A percentile compares a stretch with the other conserved stretches of the same genome.
Evolutionary conservation across 2,113 vertebrate species (phyloP).

Genomic region (Strix uralensis): DNA sequence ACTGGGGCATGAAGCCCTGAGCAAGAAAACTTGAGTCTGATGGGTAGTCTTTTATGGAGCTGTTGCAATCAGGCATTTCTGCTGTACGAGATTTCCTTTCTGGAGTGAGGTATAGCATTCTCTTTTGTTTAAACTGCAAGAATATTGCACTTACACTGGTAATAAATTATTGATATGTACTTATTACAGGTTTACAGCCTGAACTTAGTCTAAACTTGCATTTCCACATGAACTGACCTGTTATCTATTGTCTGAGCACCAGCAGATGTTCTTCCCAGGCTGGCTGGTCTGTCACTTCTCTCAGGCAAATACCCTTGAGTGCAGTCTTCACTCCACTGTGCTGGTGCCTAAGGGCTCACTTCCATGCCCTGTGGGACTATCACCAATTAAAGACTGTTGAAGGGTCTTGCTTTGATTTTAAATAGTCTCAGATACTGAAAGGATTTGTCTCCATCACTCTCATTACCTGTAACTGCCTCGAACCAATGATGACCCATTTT

Average conservation of each 20-base stretch:
- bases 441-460: background rate
- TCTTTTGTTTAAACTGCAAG: background rate
- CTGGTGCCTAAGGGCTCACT: background rate
- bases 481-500: background rate
- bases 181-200: background rate
- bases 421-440: background rate
- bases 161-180: background rate
- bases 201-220: background rate
- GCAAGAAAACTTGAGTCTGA: background rate
- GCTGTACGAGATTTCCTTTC: background rate
- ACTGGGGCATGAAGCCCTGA: background rate
- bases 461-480: background rate
- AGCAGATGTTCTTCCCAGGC: background rate
- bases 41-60: background rate
- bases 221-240: background rate
- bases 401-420: background rate
- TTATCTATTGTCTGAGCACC: background rate
- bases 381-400: background rate
- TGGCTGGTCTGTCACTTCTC: background rate
- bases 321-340: background rate
- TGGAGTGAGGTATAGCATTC: background rate
- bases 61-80: background rate
- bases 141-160: background rate
- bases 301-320: background rate
- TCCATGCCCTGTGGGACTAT: rapidly evolving